Evolutionary conservation across 2,888 invertebrate species (phyloP).

Genomic region (Eurytoma californica): DNA sequence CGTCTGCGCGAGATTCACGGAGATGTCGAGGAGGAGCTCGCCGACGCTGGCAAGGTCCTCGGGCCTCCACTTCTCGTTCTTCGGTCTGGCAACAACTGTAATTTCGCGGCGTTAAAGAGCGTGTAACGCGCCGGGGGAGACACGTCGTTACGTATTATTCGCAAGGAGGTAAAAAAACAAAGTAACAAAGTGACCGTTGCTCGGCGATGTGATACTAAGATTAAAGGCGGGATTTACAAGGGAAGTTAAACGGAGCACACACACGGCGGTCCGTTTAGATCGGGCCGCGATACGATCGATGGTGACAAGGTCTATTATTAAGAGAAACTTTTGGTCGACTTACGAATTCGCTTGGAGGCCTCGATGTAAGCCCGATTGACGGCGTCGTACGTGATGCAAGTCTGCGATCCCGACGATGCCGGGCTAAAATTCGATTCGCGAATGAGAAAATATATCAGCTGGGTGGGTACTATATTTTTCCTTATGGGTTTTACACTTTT

Average conservation of each 20-base stretch:
- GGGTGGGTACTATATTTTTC: background rate
- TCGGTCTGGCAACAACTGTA: constrained; percentile 88
- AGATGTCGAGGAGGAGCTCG: constrained; percentile 89
- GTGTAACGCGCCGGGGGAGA: background rate
- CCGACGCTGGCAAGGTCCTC: constrained; percentile 91
- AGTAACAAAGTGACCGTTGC: background rate
- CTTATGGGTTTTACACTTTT: background rate
- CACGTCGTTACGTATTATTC: background rate
- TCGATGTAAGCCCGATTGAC: constrained; percentile 92
- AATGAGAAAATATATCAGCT: background rate
- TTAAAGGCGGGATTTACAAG: background rate
- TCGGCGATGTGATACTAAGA: background rate
- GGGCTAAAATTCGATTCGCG: constrained; percentile 72
- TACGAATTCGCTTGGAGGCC: constrained; percentile 91
- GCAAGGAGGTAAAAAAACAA: background rate
- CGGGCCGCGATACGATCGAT: constrained; percentile 13
- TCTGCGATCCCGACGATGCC: constrained; percentile 77
- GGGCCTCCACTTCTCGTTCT: constrained; percentile 86
- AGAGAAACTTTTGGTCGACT: constrained; percentile 74
- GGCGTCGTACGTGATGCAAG: constrained; percentile 93
- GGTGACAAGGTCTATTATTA: constrained; percentile 31
- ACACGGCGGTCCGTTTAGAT: background rate
- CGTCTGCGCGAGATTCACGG: constrained; percentile 88
- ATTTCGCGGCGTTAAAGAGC: constrained; percentile 14
- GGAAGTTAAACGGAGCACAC: background rate